Conservation (phyloP, 2,113 vertebrate species). For the Myiozetetes cayanensis region DNA sequence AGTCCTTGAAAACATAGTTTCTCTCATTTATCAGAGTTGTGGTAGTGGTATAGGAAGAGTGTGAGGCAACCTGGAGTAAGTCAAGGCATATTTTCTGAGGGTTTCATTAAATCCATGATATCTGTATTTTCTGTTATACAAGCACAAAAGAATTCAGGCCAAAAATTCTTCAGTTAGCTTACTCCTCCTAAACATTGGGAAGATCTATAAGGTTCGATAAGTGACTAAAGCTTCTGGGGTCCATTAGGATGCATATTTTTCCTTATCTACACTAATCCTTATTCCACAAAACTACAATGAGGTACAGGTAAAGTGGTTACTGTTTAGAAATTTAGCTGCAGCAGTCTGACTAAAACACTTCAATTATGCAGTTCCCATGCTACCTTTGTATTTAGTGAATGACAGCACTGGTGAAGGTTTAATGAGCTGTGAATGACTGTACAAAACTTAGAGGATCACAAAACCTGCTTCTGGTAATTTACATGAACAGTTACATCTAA, state of each 20-base stretch:
- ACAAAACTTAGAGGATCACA: constrained; percentile 45
- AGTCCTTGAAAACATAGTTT: background rate
- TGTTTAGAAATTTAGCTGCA: constrained; percentile 20
- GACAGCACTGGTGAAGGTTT: constrained; percentile 39
- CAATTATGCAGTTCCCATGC: constrained; percentile 30
- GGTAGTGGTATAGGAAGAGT: background rate
- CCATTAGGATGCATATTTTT: background rate
- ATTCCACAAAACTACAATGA: background rate
- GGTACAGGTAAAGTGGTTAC: background rate
- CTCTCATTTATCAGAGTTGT: background rate
- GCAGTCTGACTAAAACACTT: constrained; percentile 12
- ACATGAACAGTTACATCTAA: constrained; percentile 41
- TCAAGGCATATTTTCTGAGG: background rate
- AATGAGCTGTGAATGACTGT: constrained; percentile 54
- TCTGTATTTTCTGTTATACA: background rate
- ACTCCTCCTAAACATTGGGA: background rate
- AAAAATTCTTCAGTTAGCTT: background rate
- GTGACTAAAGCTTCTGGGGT: background rate
- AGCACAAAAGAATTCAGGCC: background rate
- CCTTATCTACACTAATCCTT: background rate
- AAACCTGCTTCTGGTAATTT: constrained; percentile 49
- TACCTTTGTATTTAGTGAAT: constrained; percentile 42
- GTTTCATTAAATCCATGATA: background rate
- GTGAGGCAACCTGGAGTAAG: background rate
- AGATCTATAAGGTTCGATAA: background rate